Evolutionary conservation across 2,113 vertebrate species (phyloP).

Genomic region (Laticauda colubrina): DNA sequence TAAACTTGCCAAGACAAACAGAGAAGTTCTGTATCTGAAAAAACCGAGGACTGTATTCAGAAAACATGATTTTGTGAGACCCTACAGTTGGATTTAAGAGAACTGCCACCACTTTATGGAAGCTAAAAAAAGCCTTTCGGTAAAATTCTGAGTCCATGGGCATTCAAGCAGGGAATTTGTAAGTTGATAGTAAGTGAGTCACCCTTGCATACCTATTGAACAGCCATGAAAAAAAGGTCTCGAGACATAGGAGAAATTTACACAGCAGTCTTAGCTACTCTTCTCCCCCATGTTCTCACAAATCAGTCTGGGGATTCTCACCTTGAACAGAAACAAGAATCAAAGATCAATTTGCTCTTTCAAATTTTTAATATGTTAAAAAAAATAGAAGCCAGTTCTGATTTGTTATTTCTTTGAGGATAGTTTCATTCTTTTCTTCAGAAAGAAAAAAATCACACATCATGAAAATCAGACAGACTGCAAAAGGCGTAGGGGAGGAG

Average conservation of each 20-base stretch:
- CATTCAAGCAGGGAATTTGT: background rate
- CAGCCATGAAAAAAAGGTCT: background rate
- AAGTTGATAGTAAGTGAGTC: background rate
- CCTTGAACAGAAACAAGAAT: background rate
- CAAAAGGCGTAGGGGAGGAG: background rate
- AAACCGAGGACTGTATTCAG: background rate
- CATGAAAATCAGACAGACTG: background rate
- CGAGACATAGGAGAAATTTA: background rate
- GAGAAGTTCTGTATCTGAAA: background rate
- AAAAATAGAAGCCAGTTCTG: slow-evolving; percentile 39
- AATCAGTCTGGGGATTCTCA: background rate
- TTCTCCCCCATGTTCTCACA: background rate
- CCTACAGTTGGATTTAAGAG: background rate
- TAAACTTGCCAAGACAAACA: background rate
- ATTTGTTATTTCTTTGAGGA: background rate
- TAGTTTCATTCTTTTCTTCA: background rate
- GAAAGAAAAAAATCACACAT: background rate
- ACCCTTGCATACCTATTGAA: background rate
- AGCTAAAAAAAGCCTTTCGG: background rate
- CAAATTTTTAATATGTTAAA: slow-evolving; percentile 41
- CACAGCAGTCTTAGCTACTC: background rate
- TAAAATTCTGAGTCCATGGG: background rate
- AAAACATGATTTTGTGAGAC: background rate
- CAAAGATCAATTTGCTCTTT: background rate
- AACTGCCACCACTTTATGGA: background rate